Evolutionary conservation across 1,140 invertebrate species (phyloP), one percentile per base, ranked within the genome.

Genomic region (Scaptomyza montana): DNA sequence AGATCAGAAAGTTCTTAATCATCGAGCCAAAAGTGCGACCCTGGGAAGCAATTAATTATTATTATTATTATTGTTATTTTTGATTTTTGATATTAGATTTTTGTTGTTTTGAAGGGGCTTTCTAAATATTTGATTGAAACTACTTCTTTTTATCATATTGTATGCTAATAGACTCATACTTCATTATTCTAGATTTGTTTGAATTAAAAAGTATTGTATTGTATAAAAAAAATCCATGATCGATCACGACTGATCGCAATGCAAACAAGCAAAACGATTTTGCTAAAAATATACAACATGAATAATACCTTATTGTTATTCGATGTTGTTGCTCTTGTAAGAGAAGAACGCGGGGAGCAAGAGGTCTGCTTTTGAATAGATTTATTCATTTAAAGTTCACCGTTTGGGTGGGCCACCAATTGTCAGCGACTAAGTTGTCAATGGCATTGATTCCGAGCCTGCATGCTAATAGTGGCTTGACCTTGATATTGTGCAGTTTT

Each of bases 1-100:
- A 92, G 3, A 93, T 92, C 10, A 97, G 77, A 80, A 95, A 96
- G 72, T 94, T 94, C 57, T 95, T 94, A 47, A 97, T 98, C 47
- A 97, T 82, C 9, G 94, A 93, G 2, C 93, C 93, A 80, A 97
- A 97, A 3, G 94, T 96, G 13, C 95, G 94, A 2, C 97, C 97
- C 96, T 97, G 92, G 56, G 93, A 93, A 76, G 16, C 25, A 59
- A 33, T 13, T 30, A 16, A 33, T 30, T 16, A 47, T 46, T 13
- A 46, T 47, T 53, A 63, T 62, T 43, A 39, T 39, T 54, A 39
- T n/a, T n/a, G n/a, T n/a, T n/a, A n/a, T n/a, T n/a, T n/a, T n/a
- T n/a, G n/a, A n/a, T 5, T 41, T 4, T 8, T 9, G 3, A 33
- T 33, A 9, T 36, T 36, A 0, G 33, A 36, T 9, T 36, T 36